These are phyloP conservation scores for Vanessa atalanta DNA, from an alignment of 1,140 invertebrate species.

Conservation along the genomic window DNA sequence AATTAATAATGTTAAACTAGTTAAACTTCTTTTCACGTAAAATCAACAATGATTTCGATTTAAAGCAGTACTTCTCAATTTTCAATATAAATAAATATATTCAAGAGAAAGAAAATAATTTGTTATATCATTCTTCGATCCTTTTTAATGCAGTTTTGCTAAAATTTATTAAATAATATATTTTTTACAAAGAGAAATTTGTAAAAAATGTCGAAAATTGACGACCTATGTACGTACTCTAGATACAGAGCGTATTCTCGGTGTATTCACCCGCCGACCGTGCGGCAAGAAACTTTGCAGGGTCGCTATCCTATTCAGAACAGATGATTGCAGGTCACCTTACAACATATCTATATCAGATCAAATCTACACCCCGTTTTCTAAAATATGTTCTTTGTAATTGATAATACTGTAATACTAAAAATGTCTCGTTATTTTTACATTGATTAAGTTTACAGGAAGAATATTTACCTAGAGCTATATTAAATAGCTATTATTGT, in stretches of 20 bases:
- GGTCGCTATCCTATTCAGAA: slow-evolving; percentile 44
- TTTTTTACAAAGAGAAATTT: not conserved
- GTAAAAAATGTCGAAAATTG: not conserved
- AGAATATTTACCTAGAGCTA: not conserved
- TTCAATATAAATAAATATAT: not conserved
- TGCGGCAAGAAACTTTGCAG: slow-evolving; percentile 24
- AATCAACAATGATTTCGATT: not conserved
- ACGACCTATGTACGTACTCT: slow-evolving; percentile 47
- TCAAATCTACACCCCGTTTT: not conserved
- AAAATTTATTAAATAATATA: not conserved
- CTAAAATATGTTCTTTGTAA: no score
- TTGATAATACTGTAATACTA: no score
- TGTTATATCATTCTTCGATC: no score
- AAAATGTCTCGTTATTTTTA: no score
- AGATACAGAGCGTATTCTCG: slow-evolving; percentile 41
- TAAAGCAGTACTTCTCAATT: not conserved
- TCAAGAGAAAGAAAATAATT: no score
- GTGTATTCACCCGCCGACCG: slow-evolving; percentile 57
- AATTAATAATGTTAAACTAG: slow-evolving; percentile 27
- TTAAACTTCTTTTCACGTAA: slow-evolving; percentile 3
- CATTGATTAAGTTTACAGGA: no score
- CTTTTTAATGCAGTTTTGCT: no score
- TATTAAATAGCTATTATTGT: not conserved
- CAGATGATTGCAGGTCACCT: slow-evolving; percentile 54
- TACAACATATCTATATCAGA: slow-evolving; percentile 15